phyloP scores from a whole-genome alignment of 2,113 vertebrate species.

The Cyanoderma ruficeps region DNA sequence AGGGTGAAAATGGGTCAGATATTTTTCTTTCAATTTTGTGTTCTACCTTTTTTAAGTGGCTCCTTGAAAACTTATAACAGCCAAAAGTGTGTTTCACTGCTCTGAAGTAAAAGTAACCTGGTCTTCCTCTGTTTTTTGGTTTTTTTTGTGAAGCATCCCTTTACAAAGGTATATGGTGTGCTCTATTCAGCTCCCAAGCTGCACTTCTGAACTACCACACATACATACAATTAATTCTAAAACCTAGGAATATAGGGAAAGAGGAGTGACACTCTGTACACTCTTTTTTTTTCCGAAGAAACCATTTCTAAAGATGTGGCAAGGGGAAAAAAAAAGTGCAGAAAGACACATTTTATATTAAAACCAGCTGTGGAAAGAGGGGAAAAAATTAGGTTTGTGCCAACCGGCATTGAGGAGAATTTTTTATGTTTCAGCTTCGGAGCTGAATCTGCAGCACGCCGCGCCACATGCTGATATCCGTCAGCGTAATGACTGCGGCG shows the following conservation, averaged over 20 bases:
- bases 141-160: background rate
- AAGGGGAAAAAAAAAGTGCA: rapidly evolving
- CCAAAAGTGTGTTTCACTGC: background rate
- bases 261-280: background rate
- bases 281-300: background rate
- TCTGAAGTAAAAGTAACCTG: background rate
- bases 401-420: background rate
- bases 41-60: constrained; percentile 22
- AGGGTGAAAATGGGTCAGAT: background rate
- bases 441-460: background rate
- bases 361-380: constrained; percentile 46
- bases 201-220: background rate
- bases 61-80: background rate
- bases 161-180: background rate
- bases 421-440: background rate
- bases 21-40: background rate
- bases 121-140: background rate
- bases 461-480: constrained; percentile 3
- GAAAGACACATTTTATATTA: constrained; percentile 51
- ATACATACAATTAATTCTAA: background rate
- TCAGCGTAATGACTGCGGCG: background rate
- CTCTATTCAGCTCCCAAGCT: background rate
- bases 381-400: constrained; percentile 1
- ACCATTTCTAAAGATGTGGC: background rate
- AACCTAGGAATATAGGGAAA: background rate